Evolutionary conservation across 2,888 invertebrate genomes (phyloP).

Genomic region (Watsonalla binaria): DNA sequence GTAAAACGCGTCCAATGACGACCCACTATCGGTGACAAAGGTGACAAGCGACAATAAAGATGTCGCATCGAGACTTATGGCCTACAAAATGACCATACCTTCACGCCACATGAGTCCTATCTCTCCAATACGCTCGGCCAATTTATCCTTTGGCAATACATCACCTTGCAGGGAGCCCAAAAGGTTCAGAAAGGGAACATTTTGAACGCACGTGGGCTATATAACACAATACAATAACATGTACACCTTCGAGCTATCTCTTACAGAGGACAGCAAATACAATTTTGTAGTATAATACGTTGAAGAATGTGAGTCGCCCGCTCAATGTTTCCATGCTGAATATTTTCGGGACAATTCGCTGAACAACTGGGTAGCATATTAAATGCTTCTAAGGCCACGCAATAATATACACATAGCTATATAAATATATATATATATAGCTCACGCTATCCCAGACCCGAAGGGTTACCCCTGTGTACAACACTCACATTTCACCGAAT

Average conservation of each 20-base stretch:
- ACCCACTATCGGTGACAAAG: slow-evolving; percentile 6
- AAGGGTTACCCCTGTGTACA: too few species aligned
- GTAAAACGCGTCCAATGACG: slow-evolving; percentile 5
- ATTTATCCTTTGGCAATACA: slow-evolving; percentile 32
- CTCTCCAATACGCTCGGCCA: slow-evolving; percentile 26
- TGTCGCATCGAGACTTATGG: slow-evolving; percentile 9
- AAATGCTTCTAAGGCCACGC: too few species aligned
- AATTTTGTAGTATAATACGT: slow-evolving; percentile 28
- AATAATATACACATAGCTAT: too few species aligned
- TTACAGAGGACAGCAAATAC: slow-evolving; percentile 16
- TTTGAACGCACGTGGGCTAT: slow-evolving; percentile 21
- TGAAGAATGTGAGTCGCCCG: slow-evolving; percentile 32
- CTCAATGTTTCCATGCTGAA: slow-evolving; percentile 31
- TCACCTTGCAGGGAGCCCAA: slow-evolving; percentile 22
- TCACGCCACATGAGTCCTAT: slow-evolving; percentile 19
- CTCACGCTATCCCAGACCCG: too few species aligned
- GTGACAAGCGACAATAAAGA: slow-evolving; percentile 6
- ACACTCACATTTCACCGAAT: too few species aligned
- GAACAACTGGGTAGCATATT: not conserved
- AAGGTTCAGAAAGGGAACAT: slow-evolving; percentile 32
- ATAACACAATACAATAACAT: slow-evolving; percentile 9
- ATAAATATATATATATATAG: too few species aligned
- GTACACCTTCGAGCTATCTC: slow-evolving; percentile 4
- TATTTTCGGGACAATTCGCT: slow-evolving; percentile 28
- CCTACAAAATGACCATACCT: slow-evolving; percentile 26